These are phyloP conservation scores for Pseudotriccus pelzelni DNA, from an alignment of 2,797 vertebrate genomes.

Conservation along the genomic window DNA sequence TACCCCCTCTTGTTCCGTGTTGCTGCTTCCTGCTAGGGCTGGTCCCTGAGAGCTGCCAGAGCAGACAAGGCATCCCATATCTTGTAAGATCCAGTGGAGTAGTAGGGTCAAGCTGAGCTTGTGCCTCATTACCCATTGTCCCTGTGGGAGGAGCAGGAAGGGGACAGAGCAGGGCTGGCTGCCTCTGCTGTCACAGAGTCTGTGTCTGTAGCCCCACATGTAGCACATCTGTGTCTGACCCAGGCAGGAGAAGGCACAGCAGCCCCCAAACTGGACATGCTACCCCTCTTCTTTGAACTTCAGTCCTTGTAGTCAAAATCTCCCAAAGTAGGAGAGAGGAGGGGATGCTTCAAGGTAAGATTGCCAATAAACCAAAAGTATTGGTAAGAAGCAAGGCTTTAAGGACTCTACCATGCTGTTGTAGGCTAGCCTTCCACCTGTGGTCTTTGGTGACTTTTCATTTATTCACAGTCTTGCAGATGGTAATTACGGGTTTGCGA, in stretches of 20 bases:
- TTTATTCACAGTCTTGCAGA: not conserved
- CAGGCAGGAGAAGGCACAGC: not conserved
- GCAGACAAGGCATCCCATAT: not conserved
- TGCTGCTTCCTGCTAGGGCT: not conserved
- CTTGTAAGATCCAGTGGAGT: not conserved
- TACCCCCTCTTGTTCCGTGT: rapidly evolving
- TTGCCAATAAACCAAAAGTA: not conserved
- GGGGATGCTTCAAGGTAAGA: not conserved
- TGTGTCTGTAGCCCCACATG: not conserved
- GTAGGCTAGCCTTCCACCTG: not conserved
- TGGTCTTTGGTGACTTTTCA: not conserved
- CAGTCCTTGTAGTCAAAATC: not conserved
- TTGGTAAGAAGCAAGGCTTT: not conserved
- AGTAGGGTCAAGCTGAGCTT: not conserved
- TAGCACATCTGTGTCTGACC: not conserved
- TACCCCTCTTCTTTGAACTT: not conserved
- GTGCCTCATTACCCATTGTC: rapidly evolving
- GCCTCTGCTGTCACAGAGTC: not conserved
- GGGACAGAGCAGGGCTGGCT: not conserved
- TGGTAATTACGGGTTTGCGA: not conserved
- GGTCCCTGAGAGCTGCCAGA: not conserved
- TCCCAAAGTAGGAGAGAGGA: not conserved
- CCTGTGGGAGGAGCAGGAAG: rapidly evolving
- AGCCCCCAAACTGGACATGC: rapidly evolving
- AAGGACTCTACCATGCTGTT: not conserved